Evolutionary conservation across 1,140 invertebrate species (phyloP).

Genomic region (Drosophila paulistorum): DNA sequence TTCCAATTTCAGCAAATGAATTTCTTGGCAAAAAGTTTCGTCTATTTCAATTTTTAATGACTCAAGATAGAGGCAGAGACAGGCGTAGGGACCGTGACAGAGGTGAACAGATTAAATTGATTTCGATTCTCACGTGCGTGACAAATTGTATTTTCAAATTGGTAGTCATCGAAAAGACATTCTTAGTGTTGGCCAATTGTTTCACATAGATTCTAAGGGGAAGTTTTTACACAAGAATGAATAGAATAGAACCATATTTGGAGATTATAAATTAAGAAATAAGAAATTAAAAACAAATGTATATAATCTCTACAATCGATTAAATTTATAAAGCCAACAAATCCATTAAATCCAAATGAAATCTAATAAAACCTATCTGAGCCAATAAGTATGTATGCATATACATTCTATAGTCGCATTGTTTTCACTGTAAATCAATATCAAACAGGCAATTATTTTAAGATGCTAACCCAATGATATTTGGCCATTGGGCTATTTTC

Average conservation of each 20-base stretch:
- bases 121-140: constrained; percentile 7
- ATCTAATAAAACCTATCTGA: too few relatives aligned
- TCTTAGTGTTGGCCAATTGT: not conserved
- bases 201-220: not conserved
- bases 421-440: constrained; percentile 2
- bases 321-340: too few relatives aligned
- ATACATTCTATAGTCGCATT: not conserved
- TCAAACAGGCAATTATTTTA: constrained; percentile 36
- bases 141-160: not conserved
- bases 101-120: not conserved
- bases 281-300: too few relatives aligned
- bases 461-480: constrained; percentile 58
- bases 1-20: constrained; percentile 58
- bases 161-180: not conserved
- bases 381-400: not conserved
- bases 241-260: too few relatives aligned
- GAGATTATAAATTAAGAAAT: too few relatives aligned
- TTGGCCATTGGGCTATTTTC: constrained; percentile 31
- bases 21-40: constrained; percentile 55
- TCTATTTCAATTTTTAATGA: constrained; percentile 44
- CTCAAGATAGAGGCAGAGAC: not conserved
- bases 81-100: not conserved
- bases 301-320: too few relatives aligned
- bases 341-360: too few relatives aligned
- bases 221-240: too few relatives aligned